Conservation (phyloP, 1,140 invertebrate genomes). For the Drosophila setifemur region DNA sequence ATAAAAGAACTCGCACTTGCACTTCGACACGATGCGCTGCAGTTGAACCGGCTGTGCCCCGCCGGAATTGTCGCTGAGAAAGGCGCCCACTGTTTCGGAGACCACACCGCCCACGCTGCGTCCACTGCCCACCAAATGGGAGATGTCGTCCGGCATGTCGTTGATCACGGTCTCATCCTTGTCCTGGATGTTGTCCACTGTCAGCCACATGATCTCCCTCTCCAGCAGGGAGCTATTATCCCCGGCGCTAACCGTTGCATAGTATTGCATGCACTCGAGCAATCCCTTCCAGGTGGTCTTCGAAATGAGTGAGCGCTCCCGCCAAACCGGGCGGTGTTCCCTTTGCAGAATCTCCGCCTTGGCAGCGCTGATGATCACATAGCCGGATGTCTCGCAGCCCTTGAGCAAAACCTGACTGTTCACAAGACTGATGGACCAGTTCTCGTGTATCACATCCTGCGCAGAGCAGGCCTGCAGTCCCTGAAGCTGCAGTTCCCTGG, state of each 20-base stretch:
- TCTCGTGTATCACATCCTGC: conserved; percentile 94
- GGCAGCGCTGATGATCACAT: conserved; percentile 97
- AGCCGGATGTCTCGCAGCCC: conserved; percentile 97
- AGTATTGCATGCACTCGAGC: conserved; percentile 99
- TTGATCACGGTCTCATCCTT: conserved; percentile 92
- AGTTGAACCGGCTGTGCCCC: conserved; percentile 86
- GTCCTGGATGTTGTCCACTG: conserved; percentile 94
- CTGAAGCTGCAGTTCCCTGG: conserved; percentile 90
- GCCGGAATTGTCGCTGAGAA: conserved; percentile 84
- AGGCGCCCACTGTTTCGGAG: conserved; percentile 94
- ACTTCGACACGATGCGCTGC: conserved; percentile 97
- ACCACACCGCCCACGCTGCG: conserved; percentile 98
- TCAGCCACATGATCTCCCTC: conserved; percentile 98
- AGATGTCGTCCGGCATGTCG: conserved; percentile 92
- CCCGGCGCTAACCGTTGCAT: conserved; percentile 96
- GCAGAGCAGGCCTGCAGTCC: conserved; percentile 93
- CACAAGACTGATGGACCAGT: conserved; percentile 94
- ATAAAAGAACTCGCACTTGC: conserved; percentile 99
- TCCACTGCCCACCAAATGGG: conserved; percentile 95
- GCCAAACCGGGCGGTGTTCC: conserved; percentile 96
- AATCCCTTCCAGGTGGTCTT: conserved; percentile 98
- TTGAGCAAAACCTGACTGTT: conserved; percentile 98
- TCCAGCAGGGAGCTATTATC: conserved; percentile 88
- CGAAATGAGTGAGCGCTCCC: conserved; percentile 92
- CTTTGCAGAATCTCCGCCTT: conserved; percentile 96